Percentiles rank a stretch among this genome's conserved stretches.
phyloP scores from a whole-genome alignment of 1,140 invertebrate genomes.

The Diorhabda sublineata region DNA sequence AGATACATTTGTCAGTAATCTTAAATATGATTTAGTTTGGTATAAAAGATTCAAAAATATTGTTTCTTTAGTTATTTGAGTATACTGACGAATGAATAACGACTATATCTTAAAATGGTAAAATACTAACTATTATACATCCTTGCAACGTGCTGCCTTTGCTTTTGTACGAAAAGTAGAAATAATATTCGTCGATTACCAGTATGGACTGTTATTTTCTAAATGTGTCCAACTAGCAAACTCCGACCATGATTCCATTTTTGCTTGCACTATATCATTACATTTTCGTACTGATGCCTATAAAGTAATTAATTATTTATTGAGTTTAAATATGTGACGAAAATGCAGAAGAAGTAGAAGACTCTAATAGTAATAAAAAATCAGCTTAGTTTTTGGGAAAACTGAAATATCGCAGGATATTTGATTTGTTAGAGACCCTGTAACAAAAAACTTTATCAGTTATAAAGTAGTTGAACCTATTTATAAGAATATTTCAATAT shows the following conservation, averaged over 20 bases:
- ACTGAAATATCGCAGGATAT: not conserved
- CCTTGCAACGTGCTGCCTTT: not conserved
- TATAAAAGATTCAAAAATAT: no score
- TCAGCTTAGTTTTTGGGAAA: not conserved
- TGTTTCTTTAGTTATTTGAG: no score
- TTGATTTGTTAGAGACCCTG: not conserved
- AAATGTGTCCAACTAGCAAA: conserved; percentile 72
- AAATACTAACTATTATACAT: not conserved
- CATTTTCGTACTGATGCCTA: conserved; percentile 20
- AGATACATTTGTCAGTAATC: no score
- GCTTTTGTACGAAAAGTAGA: conserved; percentile 37
- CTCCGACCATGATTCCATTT: conserved; percentile 62
- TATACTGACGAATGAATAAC: not conserved
- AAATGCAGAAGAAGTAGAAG: not conserved
- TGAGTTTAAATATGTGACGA: not conserved
- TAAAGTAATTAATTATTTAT: not conserved
- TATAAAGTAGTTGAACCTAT: not conserved
- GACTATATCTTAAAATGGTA: not conserved
- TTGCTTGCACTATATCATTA: conserved; percentile 51
- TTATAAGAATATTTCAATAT: not conserved
- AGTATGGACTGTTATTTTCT: conserved; percentile 64
- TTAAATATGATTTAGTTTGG: no score
- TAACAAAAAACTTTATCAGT: not conserved
- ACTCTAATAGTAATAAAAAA: not conserved
- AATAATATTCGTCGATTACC: conserved; percentile 46